Evolutionary conservation across 2,888 invertebrate species (phyloP).

Genomic region (Hoplodrina ambigua): DNA sequence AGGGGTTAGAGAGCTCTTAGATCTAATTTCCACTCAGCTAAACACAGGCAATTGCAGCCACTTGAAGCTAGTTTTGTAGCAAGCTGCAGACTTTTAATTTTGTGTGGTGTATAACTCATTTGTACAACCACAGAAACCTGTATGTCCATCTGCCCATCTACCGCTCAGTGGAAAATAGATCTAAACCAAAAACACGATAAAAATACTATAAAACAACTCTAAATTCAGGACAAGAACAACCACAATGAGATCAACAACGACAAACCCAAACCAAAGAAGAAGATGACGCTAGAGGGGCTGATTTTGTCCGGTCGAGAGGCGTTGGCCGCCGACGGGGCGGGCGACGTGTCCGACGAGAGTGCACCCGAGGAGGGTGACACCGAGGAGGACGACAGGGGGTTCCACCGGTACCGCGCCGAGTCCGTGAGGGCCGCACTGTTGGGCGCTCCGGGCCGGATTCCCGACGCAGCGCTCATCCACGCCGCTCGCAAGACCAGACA

Average conservation of each 20-base stretch:
- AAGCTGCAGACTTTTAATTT: not conserved
- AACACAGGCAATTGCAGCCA: not conserved
- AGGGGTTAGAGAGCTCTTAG: not conserved
- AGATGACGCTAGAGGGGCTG: conserved; percentile 87
- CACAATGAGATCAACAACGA: conserved; percentile 65
- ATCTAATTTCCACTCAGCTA: conserved; percentile 9
- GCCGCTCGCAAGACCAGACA: conserved; percentile 98
- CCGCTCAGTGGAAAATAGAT: not conserved
- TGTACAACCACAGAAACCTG: not conserved
- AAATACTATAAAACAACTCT: conserved; percentile 56
- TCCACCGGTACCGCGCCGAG: conserved; percentile 90
- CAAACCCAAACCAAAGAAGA: conserved; percentile 78
- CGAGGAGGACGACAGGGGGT: conserved; percentile 83
- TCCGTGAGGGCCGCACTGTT: conserved; percentile 94
- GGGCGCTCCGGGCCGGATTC: conserved; percentile 96
- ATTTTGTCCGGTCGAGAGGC: conserved; percentile 96
- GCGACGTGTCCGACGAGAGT: conserved; percentile 91
- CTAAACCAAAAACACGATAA: not conserved
- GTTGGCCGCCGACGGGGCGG: conserved; percentile 94
- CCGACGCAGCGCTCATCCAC: conserved; percentile 99
- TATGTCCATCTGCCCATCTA: not conserved
- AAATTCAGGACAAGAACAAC: conserved; percentile 72
- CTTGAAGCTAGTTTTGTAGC: not conserved
- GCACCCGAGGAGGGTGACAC: conserved; percentile 82
- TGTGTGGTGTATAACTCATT: not conserved